Conservation (phyloP, 37 sponge, comb jelly and placozoan species). For the Oscarella lobularis region DNA sequence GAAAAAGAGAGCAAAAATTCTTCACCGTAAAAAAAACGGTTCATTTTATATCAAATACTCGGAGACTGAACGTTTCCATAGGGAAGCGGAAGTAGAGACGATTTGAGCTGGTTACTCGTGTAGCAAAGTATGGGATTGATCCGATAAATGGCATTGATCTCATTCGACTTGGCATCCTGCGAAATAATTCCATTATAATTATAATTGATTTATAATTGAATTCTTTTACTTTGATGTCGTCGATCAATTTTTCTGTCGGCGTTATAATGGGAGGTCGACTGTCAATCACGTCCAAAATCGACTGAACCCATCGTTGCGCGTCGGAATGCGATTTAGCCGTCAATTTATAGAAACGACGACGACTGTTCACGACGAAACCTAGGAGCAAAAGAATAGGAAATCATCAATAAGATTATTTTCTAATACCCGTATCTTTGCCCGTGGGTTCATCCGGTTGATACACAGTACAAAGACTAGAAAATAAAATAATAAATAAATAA, state of each 20-base stretch:
- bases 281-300: slow-evolving; percentile 65
- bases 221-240: background rate
- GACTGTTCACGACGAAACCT: slow-evolving; percentile 42
- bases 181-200: too few relatives aligned
- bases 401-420: background rate
- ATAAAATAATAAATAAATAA: background rate
- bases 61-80: slow-evolving; percentile 67
- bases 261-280: slow-evolving; percentile 51
- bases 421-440: slow-evolving; percentile 22
- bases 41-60: slow-evolving; percentile 5
- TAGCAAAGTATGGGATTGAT: slow-evolving; percentile 36
- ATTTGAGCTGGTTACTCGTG: slow-evolving; percentile 49
- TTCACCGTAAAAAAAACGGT: background rate
- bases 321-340: slow-evolving; percentile 37
- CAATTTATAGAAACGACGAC: slow-evolving; percentile 33
- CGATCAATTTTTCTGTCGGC: slow-evolving; percentile 51
- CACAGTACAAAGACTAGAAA: slow-evolving; percentile 33
- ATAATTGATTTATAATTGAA: too few relatives aligned
- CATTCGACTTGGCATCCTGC: background rate
- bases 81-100: slow-evolving; percentile 70
- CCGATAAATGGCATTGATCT: slow-evolving; percentile 33
- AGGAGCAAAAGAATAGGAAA: background rate
- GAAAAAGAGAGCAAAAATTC: background rate
- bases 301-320: slow-evolving; percentile 47
- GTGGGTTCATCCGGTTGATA: slow-evolving; percentile 27